Evolutionary conservation across 1,140 invertebrate species (phyloP).

Genomic region (Leptonema lineaticorne): DNA sequence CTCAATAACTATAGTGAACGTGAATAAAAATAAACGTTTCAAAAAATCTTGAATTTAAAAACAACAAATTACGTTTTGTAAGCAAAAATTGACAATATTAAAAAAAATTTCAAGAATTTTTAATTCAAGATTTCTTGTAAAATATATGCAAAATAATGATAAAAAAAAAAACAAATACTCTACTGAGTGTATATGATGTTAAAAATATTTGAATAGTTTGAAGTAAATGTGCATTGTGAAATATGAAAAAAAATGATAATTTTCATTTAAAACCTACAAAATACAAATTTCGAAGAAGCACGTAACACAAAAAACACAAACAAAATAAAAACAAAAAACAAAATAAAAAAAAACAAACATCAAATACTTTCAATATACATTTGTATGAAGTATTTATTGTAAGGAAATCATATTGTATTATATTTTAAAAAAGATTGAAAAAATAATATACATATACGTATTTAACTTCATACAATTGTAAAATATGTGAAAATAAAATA

Average conservation of each 20-base stretch:
- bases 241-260: slow-evolving; percentile 7
- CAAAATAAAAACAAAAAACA: slow-evolving; percentile 9
- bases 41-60: slow-evolving; percentile 12
- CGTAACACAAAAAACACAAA: slow-evolving; percentile 1
- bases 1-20: slow-evolving; percentile 9
- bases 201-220: slow-evolving; percentile 6
- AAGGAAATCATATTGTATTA: not conserved
- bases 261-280: not conserved
- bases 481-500: not conserved
- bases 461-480: slow-evolving; percentile 6
- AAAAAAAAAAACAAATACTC: slow-evolving; percentile 8
- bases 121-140: slow-evolving; percentile 11
- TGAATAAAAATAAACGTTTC: not conserved
- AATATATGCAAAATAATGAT: not conserved
- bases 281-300: not conserved
- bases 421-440: not conserved
- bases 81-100: not conserved
- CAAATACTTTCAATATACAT: not conserved
- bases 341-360: no score
- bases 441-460: not conserved
- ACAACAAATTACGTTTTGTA: not conserved
- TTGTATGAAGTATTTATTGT: not conserved
- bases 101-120: not conserved
- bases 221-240: slow-evolving; percentile 15
- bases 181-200: slow-evolving; percentile 16